Base-by-base conservation (phyloP, 2,888 invertebrate genomes). In the Habrosyne pyritoides region DNA sequence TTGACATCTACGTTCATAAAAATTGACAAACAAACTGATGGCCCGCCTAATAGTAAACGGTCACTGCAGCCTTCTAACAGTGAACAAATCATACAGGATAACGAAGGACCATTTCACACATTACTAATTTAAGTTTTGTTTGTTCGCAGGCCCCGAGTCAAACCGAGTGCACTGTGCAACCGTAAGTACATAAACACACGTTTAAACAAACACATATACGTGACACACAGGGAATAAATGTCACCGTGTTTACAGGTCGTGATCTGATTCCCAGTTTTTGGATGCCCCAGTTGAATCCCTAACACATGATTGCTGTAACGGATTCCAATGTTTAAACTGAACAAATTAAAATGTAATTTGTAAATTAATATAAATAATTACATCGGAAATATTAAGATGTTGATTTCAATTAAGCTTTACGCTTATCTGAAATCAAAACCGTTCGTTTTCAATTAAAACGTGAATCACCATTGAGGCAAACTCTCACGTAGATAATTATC, bases 241-340 rank as follows among this genome's bases (percentile, higher is more conserved):
- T 52, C 55, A 52, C 14, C 24, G 58, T 74, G 71, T 76, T 76
- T 75, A 63, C 56, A 54, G 61, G 55, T 63, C 77, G 71, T 73
- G 69, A 67, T 66, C 64, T 58, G 66, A 60, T 67, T 71, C 58
- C 63, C 57, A 53, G 69, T 69, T 73, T 71, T 71, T 63, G 67
- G 64, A 48, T 28, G 51, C 33, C 54, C 47, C 52, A 61, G 56
- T 52, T 56, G 59, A 78, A 78, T 79, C 53, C 64, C 54, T 33
- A 33, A 65, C 63, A 68, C 63, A 65, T 70, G 30, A 47, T 51
- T 21, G 30, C 28, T 50, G 26, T 48, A 64, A 70, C 3, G 12
- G 48, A 47, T 22, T 33, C 30, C 10, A 18, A 49, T 28, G 12
- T 30, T 30, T 30, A 30, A 4, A 28, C 28, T 8, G 18, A 28